Base-by-base conservation (phyloP, 2,113 vertebrate species). In the Trogon melanurus region DNA sequence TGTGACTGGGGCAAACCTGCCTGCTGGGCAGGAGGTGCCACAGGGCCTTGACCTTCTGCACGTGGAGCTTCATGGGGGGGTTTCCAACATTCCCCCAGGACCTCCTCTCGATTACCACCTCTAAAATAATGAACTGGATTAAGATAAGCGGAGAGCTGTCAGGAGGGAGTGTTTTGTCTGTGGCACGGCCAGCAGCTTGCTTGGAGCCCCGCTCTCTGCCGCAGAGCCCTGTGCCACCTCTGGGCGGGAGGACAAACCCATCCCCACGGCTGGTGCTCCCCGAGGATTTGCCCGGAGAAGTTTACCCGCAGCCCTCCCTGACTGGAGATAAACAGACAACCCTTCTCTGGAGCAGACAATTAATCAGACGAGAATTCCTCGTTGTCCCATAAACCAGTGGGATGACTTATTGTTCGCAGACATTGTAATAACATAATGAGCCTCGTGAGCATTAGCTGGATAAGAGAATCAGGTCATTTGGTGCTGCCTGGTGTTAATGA, bases 401-500 rank as follows among this genome's bases (percentile, higher is more conserved):
- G 93, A 79, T 86, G 79, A 91, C 72, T 95, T 95, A 93, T 47
- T 92, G 86, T 93, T 82, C n/a, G 4, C 88, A 88, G 92, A 64
- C 88, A 79, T 91, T 93, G 92, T 89, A 96, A 96, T 92, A 93
- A 85, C 92, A 84, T 95, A 97, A 96, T 95, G 94, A 93, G 91
- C 88, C 95, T 96, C 91, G 7, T 16, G 93, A 96, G 96, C 65
- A 94, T 96, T 96, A 96, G 88, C 93, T 72, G 66, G 85, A 70
- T 91, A 91, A 92, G 92, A 94, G 93, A 97, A 95, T 50, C 51
- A n/a, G 94, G 95, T 96, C 91, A 96, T 67, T 91, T 73, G 67
- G 58, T 96, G 79, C 86, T 95, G 96, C 86, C 93, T 89, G 93
- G 95, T 92, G 95, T 95, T 97, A 97, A 90, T 95, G 96, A 95